These are phyloP conservation scores for Zaprionus davidi DNA, from an alignment of 1,140 invertebrate genomes.

Conservation along the genomic window DNA sequence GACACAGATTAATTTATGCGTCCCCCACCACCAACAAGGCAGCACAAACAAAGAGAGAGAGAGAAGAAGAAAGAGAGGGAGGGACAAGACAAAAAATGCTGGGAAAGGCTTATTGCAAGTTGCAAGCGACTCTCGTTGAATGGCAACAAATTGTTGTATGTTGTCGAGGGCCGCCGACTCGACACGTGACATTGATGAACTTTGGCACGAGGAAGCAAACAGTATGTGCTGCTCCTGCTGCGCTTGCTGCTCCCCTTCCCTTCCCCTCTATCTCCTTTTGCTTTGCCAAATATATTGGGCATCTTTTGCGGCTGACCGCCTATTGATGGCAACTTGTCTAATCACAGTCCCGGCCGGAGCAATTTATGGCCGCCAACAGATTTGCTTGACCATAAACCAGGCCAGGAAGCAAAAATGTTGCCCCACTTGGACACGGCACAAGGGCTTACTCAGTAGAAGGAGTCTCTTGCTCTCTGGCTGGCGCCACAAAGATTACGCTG, in stretches of 20 bases:
- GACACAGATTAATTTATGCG: slow-evolving; percentile 76
- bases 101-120: slow-evolving; percentile 58
- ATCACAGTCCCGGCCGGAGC: slow-evolving; percentile 61
- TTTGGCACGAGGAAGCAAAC: slow-evolving; percentile 36
- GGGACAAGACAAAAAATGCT: background rate
- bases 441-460: background rate
- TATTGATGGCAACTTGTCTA: slow-evolving; percentile 69
- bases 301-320: slow-evolving; percentile 43
- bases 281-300: slow-evolving; percentile 30
- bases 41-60: slow-evolving; percentile 16
- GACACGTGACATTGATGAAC: slow-evolving; percentile 78
- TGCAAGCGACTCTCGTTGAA: slow-evolving; percentile 41
- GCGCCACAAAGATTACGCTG: slow-evolving; percentile 68
- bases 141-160: slow-evolving; percentile 71
- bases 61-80: background rate
- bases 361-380: slow-evolving; percentile 74
- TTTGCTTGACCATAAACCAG: slow-evolving; percentile 71
- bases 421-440: slow-evolving; percentile 21
- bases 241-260: background rate
- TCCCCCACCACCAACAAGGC: slow-evolving; percentile 21
- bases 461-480: slow-evolving; percentile 28
- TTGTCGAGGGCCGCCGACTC: slow-evolving; percentile 30
- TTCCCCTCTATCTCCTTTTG: background rate
- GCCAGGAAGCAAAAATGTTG: slow-evolving; percentile 72
- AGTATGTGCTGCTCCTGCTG: background rate